Evolutionary conservation across 2,797 vertebrate genomes (phyloP).

Genomic region (Thripadectes ignobilis): DNA sequence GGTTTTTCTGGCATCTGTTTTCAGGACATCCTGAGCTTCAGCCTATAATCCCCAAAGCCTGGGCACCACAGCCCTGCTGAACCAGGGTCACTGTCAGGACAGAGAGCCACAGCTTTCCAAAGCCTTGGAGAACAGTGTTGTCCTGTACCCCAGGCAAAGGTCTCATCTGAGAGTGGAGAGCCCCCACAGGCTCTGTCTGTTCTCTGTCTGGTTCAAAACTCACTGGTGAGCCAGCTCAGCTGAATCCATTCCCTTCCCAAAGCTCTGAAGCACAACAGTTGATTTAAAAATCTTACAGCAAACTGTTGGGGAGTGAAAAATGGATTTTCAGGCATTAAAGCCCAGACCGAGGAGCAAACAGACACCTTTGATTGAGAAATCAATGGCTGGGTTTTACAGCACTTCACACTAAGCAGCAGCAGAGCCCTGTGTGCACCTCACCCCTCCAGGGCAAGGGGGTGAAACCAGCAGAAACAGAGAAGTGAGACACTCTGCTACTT

Average conservation of each 20-base stretch:
- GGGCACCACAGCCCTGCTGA: background rate
- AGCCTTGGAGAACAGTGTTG: accelerated
- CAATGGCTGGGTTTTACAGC: conserved; percentile 18
- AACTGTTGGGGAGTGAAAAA: background rate
- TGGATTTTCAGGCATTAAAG: conserved; percentile 31
- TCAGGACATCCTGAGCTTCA: background rate
- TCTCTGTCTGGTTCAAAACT: background rate
- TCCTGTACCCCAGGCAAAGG: background rate
- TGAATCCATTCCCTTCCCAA: background rate
- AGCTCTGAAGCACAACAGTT: background rate
- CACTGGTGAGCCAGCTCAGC: background rate
- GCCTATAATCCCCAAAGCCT: background rate
- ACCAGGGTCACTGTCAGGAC: background rate
- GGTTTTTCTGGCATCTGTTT: background rate
- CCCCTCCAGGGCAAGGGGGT: background rate
- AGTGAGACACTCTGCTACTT: background rate
- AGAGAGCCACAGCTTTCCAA: background rate
- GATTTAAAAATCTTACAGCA: conserved; percentile 6
- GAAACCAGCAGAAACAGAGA: background rate
- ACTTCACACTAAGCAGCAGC: conserved; percentile 1
- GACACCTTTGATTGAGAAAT: conserved; percentile 47
- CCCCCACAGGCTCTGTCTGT: background rate
- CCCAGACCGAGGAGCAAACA: background rate
- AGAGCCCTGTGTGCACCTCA: background rate
- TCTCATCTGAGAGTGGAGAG: background rate